phyloP scores from a whole-genome alignment of 2,888 invertebrate species.

The Bhutanitis thaidina region DNA sequence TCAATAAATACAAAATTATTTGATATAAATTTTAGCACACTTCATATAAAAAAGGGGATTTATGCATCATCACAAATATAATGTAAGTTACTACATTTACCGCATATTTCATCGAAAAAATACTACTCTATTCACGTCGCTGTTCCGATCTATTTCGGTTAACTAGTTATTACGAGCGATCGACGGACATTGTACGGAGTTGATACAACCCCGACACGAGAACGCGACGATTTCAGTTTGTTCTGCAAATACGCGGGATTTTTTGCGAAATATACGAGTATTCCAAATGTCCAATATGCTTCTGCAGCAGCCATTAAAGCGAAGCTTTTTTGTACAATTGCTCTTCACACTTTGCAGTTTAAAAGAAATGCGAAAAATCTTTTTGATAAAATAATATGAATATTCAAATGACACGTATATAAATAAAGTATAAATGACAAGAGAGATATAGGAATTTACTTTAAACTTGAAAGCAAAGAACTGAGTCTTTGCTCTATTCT shows the following conservation, averaged over 20 bases:
- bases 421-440: too few species aligned
- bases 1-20: too few species aligned
- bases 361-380: background rate
- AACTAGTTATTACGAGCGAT: conserved; percentile 33
- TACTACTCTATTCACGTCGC: conserved; percentile 18
- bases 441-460: too few species aligned
- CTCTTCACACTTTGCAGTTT: conserved; percentile 1
- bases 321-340: background rate
- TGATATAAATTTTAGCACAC: too few species aligned
- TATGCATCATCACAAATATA: too few species aligned
- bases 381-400: too few species aligned
- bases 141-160: conserved; percentile 35
- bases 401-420: too few species aligned
- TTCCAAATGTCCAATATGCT: conserved; percentile 4
- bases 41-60: too few species aligned
- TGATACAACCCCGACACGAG: conserved; percentile 7
- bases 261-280: conserved; percentile 1
- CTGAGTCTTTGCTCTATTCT: too few species aligned
- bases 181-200: conserved; percentile 28
- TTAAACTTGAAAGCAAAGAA: too few species aligned
- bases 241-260: conserved; percentile 1
- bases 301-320: background rate
- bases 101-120: too few species aligned
- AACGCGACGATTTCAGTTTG: conserved; percentile 10
- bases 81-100: too few species aligned